Evolutionary conservation across 1,140 invertebrate species (phyloP), one percentile per base, ranked within the genome.

Genomic region (Brachionus plicatilis): DNA sequence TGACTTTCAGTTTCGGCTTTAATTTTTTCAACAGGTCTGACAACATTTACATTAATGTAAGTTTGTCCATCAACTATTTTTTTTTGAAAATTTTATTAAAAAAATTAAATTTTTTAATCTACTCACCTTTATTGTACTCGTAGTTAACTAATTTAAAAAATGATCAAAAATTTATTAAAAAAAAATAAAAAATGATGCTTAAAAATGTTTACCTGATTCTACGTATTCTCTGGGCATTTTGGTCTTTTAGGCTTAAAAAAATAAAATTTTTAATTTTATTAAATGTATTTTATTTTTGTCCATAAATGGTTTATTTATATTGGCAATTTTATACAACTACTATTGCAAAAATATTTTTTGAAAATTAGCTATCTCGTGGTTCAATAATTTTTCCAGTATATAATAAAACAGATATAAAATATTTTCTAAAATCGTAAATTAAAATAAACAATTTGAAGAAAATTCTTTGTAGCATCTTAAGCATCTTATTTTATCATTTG

Each of bases 51-150:
- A 72, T 72, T 72, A 7, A 72, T 72, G n/a, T 72, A 72, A 24
- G 68, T 72, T 72, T 72, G 37, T 43, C 68, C 33, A 43, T 72
- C 68, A 20, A 43, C 68, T 70, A 41, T 7, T 33, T 41, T 72
- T 17, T 20, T 37, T 8, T 20, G 3, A 43, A 43, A 43, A 41
- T 6, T 72, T 72, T 9, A 72, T n/a, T 20, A n/a, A 45, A 17
- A 12, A 12, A 29, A 68, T n/a, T n/a, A 27, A 27, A 11, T 29
- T 65, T 14, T n/a, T 65, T 65, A 24, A 24, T 29, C 1, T n/a
- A 24, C 66, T 68, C 20, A 72, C 68, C 68, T 72, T 72, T 72
- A 45, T 72, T 72, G 37, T 72, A 72, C 33, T 72, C 68, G 20
- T 72, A 72, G 37, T 72, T 72, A 43, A 72, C 68, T 72, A 45